Conservation (phyloP, 2,888 invertebrate genomes). For the Tenthredo livida region DNA sequence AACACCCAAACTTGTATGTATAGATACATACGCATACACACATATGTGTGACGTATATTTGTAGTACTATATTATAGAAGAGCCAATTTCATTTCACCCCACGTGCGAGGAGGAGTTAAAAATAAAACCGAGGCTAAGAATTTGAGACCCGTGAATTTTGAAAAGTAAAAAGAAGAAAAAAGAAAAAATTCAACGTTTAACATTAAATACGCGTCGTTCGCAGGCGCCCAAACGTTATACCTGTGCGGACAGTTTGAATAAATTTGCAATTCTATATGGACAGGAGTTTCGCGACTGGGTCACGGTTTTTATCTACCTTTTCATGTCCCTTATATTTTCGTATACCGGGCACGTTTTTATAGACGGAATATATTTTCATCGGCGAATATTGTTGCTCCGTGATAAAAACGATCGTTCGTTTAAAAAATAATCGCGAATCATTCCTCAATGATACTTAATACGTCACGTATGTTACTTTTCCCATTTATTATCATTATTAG, state of each 20-base stretch:
- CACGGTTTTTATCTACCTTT: conserved; percentile 21
- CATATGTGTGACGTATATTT: neutral
- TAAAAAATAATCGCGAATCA: neutral
- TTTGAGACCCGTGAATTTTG: conserved; percentile 9
- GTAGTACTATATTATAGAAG: neutral
- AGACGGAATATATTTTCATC: conserved; percentile 6
- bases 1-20: neutral
- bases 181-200: neutral
- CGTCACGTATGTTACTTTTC: neutral
- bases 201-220: neutral
- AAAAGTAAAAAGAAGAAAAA: neutral
- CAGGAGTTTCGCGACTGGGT: conserved; percentile 25
- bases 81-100: neutral
- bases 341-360: neutral
- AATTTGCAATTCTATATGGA: conserved; percentile 36
- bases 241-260: neutral
- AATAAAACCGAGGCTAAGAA: conserved; percentile 27
- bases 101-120: conserved; percentile 17
- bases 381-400: no score
- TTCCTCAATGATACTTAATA: neutral
- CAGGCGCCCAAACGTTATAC: neutral
- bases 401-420: neutral
- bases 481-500: neutral
- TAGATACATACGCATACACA: neutral
- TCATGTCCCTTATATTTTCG: neutral